These are phyloP conservation scores for Saccostrea echinata DNA, from an alignment of 1,140 invertebrate species.

Conservation along the genomic window DNA sequence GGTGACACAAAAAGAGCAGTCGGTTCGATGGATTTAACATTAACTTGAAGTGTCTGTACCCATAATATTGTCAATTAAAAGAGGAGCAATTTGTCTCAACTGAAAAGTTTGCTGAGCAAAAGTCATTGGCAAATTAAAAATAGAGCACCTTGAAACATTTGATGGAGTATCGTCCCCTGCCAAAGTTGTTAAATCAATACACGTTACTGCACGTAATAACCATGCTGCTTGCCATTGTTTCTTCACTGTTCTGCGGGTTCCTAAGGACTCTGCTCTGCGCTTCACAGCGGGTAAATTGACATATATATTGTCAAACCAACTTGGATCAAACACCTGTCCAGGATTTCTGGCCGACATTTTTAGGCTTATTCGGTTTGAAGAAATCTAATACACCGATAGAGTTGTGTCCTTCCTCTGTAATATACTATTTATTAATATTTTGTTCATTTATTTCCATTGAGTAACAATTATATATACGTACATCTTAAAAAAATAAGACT, in stretches of 20 bases:
- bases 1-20: too few species aligned
- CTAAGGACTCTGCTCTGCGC: conserved; percentile 80
- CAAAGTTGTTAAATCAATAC: conserved; percentile 96
- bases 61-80: too few species aligned
- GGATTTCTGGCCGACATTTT: conserved; percentile 66
- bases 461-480: too few species aligned
- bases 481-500: too few species aligned
- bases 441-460: too few species aligned
- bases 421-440: too few species aligned
- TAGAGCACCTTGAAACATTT: conserved; percentile 85
- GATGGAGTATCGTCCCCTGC: conserved; percentile 91
- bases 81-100: too few species aligned
- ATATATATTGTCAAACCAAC: conserved; percentile 82
- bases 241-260: conserved; percentile 79
- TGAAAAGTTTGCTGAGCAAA: not conserved
- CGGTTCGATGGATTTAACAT: too few species aligned
- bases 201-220: conserved; percentile 89
- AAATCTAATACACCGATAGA: not conserved
- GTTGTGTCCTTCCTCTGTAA: too few species aligned
- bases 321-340: conserved; percentile 80
- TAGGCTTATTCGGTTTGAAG: not conserved
- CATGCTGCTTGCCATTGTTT: conserved; percentile 85
- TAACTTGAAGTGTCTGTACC: too few species aligned
- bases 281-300: conserved; percentile 84
- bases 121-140: not conserved